Conservation (phyloP, 1,140 invertebrate genomes). For the Drosophila takahashii region DNA sequence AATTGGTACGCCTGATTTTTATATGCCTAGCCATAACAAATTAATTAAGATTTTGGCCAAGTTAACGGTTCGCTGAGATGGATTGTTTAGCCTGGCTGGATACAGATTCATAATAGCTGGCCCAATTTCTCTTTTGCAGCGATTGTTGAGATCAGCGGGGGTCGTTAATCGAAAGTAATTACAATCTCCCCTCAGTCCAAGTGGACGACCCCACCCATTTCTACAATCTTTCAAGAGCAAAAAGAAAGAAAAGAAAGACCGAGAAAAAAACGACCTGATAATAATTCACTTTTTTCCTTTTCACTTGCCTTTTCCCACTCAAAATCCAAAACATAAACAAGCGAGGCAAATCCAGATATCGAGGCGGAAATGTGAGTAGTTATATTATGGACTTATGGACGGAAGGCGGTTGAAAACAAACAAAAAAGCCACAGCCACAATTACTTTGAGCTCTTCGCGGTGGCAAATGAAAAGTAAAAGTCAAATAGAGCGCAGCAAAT, state of each 20-base stretch:
- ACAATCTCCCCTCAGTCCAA: not conserved
- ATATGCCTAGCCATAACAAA: conserved; percentile 43
- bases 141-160: conserved; percentile 23
- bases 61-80: conserved; percentile 27
- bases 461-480: conserved; percentile 79
- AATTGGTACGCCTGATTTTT: conserved; percentile 1
- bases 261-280: conserved; percentile 9
- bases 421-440: not conserved
- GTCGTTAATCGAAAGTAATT: conserved; percentile 24
- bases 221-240: not conserved
- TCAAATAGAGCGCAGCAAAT: conserved; percentile 77
- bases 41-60: conserved; percentile 44
- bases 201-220: conserved; percentile 2
- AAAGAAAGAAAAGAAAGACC: not conserved
- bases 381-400: conserved; percentile 38
- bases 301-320: conserved; percentile 12
- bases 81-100: not conserved
- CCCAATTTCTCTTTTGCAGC: conserved; percentile 24
- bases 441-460: conserved; percentile 16
- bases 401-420: conserved; percentile 23
- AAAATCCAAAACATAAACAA: conserved; percentile 1
- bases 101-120: conserved; percentile 8
- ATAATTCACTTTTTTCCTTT: conserved; percentile 12
- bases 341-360: conserved; percentile 30
- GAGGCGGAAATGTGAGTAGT: conserved; percentile 57